Evolutionary conservation across 1,140 invertebrate genomes (phyloP).

Genomic region (Acromyrmex echinatior): DNA sequence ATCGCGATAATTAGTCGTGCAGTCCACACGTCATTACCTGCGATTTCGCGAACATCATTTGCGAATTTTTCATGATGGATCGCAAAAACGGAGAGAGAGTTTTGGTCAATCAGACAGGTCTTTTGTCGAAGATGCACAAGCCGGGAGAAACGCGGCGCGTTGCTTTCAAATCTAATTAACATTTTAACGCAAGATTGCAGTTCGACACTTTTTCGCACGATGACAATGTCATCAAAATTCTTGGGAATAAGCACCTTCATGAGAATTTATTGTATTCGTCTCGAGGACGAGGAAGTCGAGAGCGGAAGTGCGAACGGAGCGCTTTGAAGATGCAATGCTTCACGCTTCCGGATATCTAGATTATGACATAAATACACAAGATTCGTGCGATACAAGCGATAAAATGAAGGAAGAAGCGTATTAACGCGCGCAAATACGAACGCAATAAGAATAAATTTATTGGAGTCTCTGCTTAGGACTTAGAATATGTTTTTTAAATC

Average conservation of each 20-base stretch:
- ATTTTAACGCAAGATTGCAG: background rate
- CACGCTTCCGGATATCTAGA: conserved; percentile 49
- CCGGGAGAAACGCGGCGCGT: background rate
- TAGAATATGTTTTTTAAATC: conserved; percentile 31
- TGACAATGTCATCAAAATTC: background rate
- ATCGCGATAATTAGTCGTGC: conserved; percentile 39
- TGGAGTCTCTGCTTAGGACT: background rate
- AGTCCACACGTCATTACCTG: conserved; percentile 45
- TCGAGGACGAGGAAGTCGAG: conserved; percentile 39
- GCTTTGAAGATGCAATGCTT: background rate
- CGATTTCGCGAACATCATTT: conserved; percentile 27
- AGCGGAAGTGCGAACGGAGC: conserved; percentile 22
- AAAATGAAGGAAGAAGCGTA: background rate
- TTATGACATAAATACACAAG: conserved; percentile 37
- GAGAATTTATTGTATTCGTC: background rate
- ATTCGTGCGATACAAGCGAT: conserved; percentile 18
- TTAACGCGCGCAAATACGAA: background rate
- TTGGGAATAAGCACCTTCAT: background rate
- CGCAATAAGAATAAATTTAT: conserved; percentile 1
- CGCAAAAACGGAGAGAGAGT: conserved; percentile 22
- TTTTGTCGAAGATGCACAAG: background rate
- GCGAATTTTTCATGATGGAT: conserved; percentile 1
- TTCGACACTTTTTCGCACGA: conserved; percentile 1
- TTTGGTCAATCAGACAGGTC: background rate
- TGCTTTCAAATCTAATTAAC: conserved; percentile 19